Evolutionary conservation across 2,797 vertebrate genomes (phyloP).

Genomic region (Anniella stebbinsi): DNA sequence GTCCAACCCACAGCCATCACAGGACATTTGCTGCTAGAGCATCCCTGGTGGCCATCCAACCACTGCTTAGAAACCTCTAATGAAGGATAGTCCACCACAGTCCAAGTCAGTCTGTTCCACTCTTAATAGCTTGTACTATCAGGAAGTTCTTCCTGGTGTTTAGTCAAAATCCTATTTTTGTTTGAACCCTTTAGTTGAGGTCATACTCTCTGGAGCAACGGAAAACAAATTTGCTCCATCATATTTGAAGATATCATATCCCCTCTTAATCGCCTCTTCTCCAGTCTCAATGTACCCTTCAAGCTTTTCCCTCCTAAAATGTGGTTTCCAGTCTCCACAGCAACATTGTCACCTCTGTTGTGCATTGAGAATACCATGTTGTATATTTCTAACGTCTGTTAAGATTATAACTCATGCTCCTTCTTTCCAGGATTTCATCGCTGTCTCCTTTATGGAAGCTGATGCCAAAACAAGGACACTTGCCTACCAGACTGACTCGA

Average conservation of each 20-base stretch:
- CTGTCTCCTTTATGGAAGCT: constrained; percentile 87
- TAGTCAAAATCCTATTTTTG: background rate
- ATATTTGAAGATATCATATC: background rate
- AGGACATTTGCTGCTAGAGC: background rate
- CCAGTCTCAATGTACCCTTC: background rate
- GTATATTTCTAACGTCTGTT: background rate
- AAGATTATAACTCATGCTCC: constrained; percentile 40
- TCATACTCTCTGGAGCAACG: background rate
- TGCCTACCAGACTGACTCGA: constrained; percentile 85
- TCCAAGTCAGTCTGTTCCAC: background rate
- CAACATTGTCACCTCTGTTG: background rate
- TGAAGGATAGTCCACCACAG: background rate
- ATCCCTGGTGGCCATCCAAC: background rate
- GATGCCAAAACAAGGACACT: constrained; percentile 88
- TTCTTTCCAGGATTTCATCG: constrained; percentile 91
- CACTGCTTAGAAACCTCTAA: background rate
- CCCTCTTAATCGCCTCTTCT: background rate
- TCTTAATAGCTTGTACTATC: background rate
- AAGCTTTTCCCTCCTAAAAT: background rate
- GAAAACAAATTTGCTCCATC: background rate
- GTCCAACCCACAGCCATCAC: background rate
- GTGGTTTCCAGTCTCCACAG: background rate
- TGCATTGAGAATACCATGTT: background rate
- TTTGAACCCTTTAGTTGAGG: background rate
- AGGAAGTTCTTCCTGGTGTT: background rate